Percentiles rank a stretch among this genome's conserved stretches.
Evolutionary conservation across 2,888 invertebrate genomes (phyloP).

Genomic region (Dusona sp.): DNA sequence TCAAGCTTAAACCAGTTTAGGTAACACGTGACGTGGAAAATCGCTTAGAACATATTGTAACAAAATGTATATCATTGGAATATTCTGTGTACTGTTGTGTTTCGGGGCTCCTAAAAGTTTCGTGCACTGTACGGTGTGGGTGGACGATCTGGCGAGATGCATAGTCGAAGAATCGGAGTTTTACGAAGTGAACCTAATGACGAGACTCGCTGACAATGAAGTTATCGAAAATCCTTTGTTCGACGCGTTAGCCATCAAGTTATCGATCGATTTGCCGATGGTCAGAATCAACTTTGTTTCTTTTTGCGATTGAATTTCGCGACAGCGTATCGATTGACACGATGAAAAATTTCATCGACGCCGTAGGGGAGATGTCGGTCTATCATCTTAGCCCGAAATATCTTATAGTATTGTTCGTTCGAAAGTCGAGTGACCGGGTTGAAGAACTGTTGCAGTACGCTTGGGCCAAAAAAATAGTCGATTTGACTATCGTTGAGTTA

Average conservation of each 20-base stretch:
- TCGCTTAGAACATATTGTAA: too few species aligned
- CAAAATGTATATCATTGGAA: too few species aligned
- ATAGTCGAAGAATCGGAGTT: too few species aligned
- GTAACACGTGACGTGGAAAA: too few species aligned
- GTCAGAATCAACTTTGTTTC: constrained; percentile 1
- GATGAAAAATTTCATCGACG: not conserved
- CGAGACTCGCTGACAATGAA: too few species aligned
- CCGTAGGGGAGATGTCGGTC: constrained; percentile 37
- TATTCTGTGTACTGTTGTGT: too few species aligned
- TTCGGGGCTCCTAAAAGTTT: too few species aligned
- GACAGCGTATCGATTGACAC: not conserved
- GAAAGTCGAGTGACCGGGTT: constrained; percentile 13
- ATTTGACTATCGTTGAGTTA: constrained; percentile 67
- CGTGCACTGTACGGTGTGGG: too few species aligned
- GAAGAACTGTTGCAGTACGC: constrained; percentile 52
- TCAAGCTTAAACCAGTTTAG: too few species aligned
- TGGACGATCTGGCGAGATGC: too few species aligned
- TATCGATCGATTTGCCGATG: not conserved
- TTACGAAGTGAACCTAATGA: too few species aligned
- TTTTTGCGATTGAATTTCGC: too few species aligned
- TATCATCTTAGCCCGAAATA: constrained; percentile 34
- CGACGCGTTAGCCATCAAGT: constrained; percentile 9
- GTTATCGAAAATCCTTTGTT: not conserved
- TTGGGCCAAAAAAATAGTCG: constrained; percentile 61
- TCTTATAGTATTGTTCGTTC: constrained; percentile 45